Evolutionary conservation across 2,797 vertebrate species (phyloP).

Genomic region (Siniperca undulata): DNA sequence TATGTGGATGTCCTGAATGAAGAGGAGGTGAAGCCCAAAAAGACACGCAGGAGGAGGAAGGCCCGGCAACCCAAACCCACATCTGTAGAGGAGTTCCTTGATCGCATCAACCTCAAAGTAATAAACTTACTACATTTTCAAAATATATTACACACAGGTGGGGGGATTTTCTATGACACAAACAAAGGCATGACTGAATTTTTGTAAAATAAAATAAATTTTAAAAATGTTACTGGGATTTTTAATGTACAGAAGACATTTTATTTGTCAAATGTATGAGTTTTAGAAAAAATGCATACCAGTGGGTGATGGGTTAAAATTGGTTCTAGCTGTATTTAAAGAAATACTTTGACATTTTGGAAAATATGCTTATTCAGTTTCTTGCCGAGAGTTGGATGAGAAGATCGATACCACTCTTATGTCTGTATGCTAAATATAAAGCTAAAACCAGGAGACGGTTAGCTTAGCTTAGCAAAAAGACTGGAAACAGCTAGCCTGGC

Average conservation of each 20-base stretch:
- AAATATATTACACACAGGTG: background rate
- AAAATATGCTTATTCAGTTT: background rate
- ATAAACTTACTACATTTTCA: background rate
- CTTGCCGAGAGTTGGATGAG: background rate
- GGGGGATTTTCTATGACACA: background rate
- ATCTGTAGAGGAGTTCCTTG: slow-evolving; percentile 96
- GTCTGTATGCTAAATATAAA: background rate
- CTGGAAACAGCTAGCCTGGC: background rate
- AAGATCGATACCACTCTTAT: background rate
- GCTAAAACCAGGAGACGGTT: background rate
- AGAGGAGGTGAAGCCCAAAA: slow-evolving; percentile 93
- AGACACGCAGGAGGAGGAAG: slow-evolving; percentile 90
- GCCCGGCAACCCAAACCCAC: slow-evolving; percentile 94
- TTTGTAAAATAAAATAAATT: too few relatives aligned
- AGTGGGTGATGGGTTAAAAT: background rate
- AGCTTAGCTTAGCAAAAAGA: background rate
- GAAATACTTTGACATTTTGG: background rate
- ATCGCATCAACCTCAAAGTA: slow-evolving; percentile 96
- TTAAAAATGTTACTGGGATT: background rate
- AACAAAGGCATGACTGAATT: background rate
- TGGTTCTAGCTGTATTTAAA: background rate
- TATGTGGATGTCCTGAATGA: slow-evolving; percentile 96
- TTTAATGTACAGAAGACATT: background rate
- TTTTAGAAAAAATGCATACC: background rate
- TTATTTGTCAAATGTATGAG: background rate